Conservation (phyloP, 1,140 invertebrate species). For the Streblospio benedicti region DNA sequence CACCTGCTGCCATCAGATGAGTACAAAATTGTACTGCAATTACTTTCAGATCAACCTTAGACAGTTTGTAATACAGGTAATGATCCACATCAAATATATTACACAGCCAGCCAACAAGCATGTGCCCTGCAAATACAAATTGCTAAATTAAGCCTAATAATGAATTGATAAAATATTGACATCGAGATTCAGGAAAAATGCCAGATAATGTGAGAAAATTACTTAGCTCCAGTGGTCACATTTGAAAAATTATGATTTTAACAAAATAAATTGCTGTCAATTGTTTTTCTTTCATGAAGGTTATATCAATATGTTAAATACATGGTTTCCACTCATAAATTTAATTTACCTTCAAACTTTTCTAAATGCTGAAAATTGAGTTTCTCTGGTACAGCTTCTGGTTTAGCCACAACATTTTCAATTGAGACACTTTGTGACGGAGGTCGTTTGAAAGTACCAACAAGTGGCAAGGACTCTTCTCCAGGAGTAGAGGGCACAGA, state of each 20-base stretch:
- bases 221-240: neutral
- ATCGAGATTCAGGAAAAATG: slow-evolving; percentile 21
- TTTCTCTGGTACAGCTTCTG: slow-evolving; percentile 72
- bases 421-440: slow-evolving; percentile 24
- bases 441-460: neutral
- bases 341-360: slow-evolving; percentile 73
- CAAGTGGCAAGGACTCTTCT: neutral
- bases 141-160: neutral
- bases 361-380: slow-evolving; percentile 72
- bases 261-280: neutral
- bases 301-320: neutral
- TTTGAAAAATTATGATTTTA: neutral
- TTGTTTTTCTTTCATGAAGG: neutral
- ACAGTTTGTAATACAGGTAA: slow-evolving; percentile 56
- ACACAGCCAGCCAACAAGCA: slow-evolving; percentile 79
- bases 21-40: slow-evolving; percentile 74
- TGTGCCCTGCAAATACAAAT: slow-evolving; percentile 59
- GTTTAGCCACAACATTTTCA: slow-evolving; percentile 56
- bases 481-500: neutral
- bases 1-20: slow-evolving; percentile 76
- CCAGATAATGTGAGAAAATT: neutral
- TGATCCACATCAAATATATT: slow-evolving; percentile 63
- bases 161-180: neutral
- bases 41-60: slow-evolving; percentile 62
- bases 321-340: neutral